These are phyloP conservation scores for Pheosia tremula DNA, from an alignment of 2,888 invertebrate genomes.

Conservation along the genomic window DNA sequence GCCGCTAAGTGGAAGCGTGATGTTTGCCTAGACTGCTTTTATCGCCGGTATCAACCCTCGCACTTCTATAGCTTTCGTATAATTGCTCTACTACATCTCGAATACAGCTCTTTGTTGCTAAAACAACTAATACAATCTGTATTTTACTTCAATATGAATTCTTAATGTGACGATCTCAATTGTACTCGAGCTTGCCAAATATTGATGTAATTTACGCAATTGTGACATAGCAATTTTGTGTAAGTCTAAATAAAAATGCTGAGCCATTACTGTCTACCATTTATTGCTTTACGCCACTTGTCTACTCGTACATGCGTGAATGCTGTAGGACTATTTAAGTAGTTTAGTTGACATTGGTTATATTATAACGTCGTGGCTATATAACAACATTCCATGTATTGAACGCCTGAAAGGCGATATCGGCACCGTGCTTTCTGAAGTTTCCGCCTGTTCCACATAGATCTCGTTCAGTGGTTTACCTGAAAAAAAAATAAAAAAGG, in stretches of 20 bases:
- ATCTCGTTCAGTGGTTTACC: conserved; percentile 79
- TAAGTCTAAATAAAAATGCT: conserved; percentile 50
- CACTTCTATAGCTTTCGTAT: conserved; percentile 43
- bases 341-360: conserved; percentile 17
- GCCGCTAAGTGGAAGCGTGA: conserved; percentile 53
- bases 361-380: conserved; percentile 30
- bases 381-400: conserved; percentile 28
- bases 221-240: conserved; percentile 9
- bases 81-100: conserved; percentile 39
- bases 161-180: conserved; percentile 16
- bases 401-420: conserved; percentile 31
- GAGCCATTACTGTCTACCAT: conserved; percentile 36
- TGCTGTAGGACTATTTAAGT: conserved; percentile 11
- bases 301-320: conserved; percentile 14
- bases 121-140: conserved; percentile 22
- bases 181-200: conserved; percentile 9
- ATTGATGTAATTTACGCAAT: conserved; percentile 4
- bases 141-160: conserved; percentile 14
- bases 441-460: conserved; percentile 58
- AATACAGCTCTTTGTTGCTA: conserved; percentile 31
- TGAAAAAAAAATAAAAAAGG: conserved; percentile 80
- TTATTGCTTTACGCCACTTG: conserved; percentile 38
- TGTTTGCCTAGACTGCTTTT: conserved; percentile 55
- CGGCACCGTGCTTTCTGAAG: conserved; percentile 54
- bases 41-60: conserved; percentile 33